These are phyloP conservation scores for Acronicta alni DNA, from an alignment of 2,888 invertebrate genomes.

Conservation along the genomic window DNA sequence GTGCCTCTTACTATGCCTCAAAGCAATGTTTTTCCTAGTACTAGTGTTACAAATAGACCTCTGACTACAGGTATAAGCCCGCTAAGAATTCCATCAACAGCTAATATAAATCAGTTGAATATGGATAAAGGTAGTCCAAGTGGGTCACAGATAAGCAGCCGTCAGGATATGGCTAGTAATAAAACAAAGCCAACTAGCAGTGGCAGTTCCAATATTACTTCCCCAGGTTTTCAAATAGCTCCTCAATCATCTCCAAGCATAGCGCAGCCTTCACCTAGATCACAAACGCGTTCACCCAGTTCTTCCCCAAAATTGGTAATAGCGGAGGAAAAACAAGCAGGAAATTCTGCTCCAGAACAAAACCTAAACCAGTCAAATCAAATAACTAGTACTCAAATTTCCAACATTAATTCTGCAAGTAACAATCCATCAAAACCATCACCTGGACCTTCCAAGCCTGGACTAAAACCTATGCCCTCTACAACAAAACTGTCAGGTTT, in stretches of 20 bases:
- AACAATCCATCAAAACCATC: conserved; percentile 72
- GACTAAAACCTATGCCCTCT: conserved; percentile 71
- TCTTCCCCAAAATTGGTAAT: conserved; percentile 87
- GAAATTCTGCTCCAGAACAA: conserved; percentile 67
- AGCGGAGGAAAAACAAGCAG: conserved; percentile 84
- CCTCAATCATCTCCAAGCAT: conserved; percentile 70
- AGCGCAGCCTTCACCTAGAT: conserved; percentile 79
- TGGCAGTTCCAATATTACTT: conserved; percentile 67
- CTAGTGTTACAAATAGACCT: conserved; percentile 70
- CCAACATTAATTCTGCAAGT: conserved; percentile 71
- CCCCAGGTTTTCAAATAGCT: conserved; percentile 71
- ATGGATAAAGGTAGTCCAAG: conserved; percentile 71
- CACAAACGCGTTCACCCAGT: conserved; percentile 86
- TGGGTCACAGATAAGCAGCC: conserved; percentile 64
- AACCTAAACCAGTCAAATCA: conserved; percentile 81
- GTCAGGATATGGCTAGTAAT: conserved; percentile 68
- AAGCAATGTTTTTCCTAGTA: conserved; percentile 71
- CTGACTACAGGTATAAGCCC: conserved; percentile 67
- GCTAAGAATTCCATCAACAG: conserved; percentile 76
- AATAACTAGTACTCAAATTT: conserved; percentile 80
- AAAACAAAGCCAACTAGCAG: conserved; percentile 69
- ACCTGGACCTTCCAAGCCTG: conserved; percentile 78
- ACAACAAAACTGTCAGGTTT: conserved; percentile 73
- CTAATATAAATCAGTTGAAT: conserved; percentile 75
- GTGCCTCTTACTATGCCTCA: conserved; percentile 71